Base-by-base conservation (phyloP, 2,888 invertebrate genomes). In the Salpingus planirostris region DNA sequence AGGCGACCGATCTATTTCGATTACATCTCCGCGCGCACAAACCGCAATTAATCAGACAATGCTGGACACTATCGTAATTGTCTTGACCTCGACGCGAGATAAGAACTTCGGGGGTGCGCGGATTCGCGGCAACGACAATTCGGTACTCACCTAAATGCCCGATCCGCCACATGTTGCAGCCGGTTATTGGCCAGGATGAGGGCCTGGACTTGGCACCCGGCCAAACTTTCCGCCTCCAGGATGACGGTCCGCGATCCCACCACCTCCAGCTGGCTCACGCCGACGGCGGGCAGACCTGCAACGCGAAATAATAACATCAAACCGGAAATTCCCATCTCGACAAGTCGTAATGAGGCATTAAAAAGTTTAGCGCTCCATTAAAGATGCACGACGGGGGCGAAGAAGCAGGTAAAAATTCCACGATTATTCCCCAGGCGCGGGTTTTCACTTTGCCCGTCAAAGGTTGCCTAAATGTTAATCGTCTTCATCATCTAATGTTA, bases 161-260 rank as follows among this genome's bases (percentile, higher is more conserved):
- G 77, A 44, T 80, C 78, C 43, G 83, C 82, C 59, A 89, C 79
- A 63, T 76, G 77, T 64, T 81, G 78, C 53, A 89, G 73, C 66
- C 78, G 78, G 68, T 89, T 88, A 67, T 84, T 86, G 68, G 85
- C 80, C 60, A 89, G 67, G 53, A 86, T 80, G 45, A 89, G 70
- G 36, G 86, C 83, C 64, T 88, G 86, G 45, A 88, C 72, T 55
- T 76, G 73, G 51, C 80, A 69, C 43, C 80, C 80, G 44, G 80
- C 81, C 54, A 87, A 70, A 40, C 83, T 82, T 59, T 86, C 86
- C 55, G 84, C 81, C 51, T 88, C 82, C 53, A 89, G 70, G 47
- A 80, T 75, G 65, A 84, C 80, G 58, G 87, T 71, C 54, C 80
- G 80, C 39, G 87, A 83, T 63, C 80, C 83, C 47, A 83, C 80